Evolutionary conservation across 2,113 vertebrate genomes (phyloP).

Genomic region (Tiliqua scincoides): DNA sequence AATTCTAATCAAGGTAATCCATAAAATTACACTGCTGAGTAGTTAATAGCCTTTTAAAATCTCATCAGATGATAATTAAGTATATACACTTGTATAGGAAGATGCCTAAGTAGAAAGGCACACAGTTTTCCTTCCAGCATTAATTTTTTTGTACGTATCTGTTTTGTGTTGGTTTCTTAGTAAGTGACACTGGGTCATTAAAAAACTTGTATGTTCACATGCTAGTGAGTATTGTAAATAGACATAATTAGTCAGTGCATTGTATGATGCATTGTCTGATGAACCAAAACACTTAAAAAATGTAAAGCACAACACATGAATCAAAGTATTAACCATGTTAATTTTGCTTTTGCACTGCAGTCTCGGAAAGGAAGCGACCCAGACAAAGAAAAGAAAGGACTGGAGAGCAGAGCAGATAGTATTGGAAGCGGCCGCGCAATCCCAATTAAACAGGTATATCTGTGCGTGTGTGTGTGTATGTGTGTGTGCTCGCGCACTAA

Average conservation of each 20-base stretch:
- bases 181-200: constrained; percentile 18
- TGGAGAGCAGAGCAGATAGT: constrained; percentile 95
- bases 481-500: background rate
- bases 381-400: constrained; percentile 98
- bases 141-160: constrained; percentile 18
- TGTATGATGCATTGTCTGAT: background rate
- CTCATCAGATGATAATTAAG: constrained; percentile 40
- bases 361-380: constrained; percentile 96
- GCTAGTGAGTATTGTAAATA: background rate
- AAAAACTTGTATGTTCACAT: background rate
- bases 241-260: background rate
- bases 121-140: background rate
- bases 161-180: constrained; percentile 41
- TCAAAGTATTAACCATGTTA: constrained; percentile 47
- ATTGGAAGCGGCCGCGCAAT: constrained; percentile 97
- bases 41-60: constrained; percentile 29
- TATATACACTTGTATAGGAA: background rate
- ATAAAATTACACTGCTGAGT: background rate
- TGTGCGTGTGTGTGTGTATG: constrained; percentile 4
- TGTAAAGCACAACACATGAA: background rate
- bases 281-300: background rate
- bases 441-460: constrained; percentile 97
- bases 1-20: background rate
- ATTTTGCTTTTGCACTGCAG: constrained; percentile 83
- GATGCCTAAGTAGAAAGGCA: constrained; percentile 27